Conservation (phyloP, 2,797 vertebrate genomes). For the Peromyscus eremicus region DNA sequence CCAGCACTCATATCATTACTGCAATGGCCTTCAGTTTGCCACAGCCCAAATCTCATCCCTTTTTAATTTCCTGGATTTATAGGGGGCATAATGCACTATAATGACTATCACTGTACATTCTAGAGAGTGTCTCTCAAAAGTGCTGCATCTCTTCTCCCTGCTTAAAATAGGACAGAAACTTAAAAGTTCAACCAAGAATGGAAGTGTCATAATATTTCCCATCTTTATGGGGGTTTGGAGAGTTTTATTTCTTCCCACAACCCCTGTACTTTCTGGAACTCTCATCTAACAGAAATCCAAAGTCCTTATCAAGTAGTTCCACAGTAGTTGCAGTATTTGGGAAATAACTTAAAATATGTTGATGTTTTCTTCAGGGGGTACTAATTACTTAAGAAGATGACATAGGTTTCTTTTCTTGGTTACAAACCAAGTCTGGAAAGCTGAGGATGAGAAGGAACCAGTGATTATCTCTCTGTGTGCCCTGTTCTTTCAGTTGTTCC, state of each 20-base stretch:
- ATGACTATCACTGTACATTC: not conserved
- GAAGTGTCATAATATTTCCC: constrained; percentile 35
- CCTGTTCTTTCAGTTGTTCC: constrained; percentile 4
- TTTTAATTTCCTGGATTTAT: constrained; percentile 47
- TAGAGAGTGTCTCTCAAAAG: constrained; percentile 2
- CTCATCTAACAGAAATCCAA: not conserved
- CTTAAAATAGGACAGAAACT: constrained; percentile 12
- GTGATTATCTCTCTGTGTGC: not conserved
- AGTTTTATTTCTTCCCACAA: not conserved
- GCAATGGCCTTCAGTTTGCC: constrained; percentile 3
- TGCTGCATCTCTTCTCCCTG: not conserved
- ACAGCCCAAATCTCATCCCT: not conserved
- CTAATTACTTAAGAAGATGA: constrained; percentile 19
- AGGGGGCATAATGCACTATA: not conserved
- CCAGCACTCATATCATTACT: not conserved
- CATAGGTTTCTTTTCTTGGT: not conserved
- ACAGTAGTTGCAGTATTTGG: not conserved
- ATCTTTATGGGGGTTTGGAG: not conserved
- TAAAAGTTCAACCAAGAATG: not conserved
- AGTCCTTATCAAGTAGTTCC: constrained; percentile 3
- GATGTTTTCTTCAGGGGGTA: not conserved
- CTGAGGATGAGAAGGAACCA: not conserved
- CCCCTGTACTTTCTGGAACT: not conserved
- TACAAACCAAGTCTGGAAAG: not conserved
- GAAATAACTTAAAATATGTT: not conserved